Conservation (phyloP, 1,140 invertebrate species). For the Psix sp. region DNA sequence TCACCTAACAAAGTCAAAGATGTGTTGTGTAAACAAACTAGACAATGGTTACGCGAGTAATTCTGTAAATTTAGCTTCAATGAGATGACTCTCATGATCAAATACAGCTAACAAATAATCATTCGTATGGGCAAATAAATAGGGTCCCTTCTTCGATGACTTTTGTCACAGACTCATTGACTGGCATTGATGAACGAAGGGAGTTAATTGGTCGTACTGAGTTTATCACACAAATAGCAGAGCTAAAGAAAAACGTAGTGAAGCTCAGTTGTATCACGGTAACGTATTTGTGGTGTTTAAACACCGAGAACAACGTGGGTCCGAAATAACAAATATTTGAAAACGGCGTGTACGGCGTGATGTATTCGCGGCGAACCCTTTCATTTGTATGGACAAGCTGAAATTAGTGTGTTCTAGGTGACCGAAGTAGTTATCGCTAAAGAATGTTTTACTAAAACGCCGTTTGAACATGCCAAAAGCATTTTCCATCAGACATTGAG, state of each 20-base stretch:
- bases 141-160: too few relatives aligned
- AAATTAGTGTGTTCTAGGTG: constrained; percentile 71
- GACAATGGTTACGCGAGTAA: constrained; percentile 43
- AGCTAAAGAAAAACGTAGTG: too few relatives aligned
- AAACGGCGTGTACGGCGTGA: constrained; percentile 59
- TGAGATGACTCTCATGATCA: constrained; percentile 17
- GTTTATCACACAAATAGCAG: too few relatives aligned
- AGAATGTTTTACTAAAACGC: constrained; percentile 66
- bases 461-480: constrained; percentile 46
- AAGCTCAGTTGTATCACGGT: constrained; percentile 7
- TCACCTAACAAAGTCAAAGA: constrained; percentile 71
- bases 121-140: too few relatives aligned
- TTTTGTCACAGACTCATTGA: constrained; percentile 20
- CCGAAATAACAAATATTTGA: constrained; percentile 75
- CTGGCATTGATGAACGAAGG: too few relatives aligned
- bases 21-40: constrained; percentile 70
- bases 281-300: constrained; percentile 40
- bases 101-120: constrained; percentile 12
- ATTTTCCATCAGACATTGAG: constrained; percentile 56
- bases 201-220: too few relatives aligned
- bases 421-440: constrained; percentile 54
- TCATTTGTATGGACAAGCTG: constrained; percentile 75
- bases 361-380: constrained; percentile 72
- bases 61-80: constrained; percentile 59
- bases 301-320: constrained; percentile 62